Evolutionary conservation across 2,797 vertebrate species (phyloP).

Genomic region (Periparus ater): DNA sequence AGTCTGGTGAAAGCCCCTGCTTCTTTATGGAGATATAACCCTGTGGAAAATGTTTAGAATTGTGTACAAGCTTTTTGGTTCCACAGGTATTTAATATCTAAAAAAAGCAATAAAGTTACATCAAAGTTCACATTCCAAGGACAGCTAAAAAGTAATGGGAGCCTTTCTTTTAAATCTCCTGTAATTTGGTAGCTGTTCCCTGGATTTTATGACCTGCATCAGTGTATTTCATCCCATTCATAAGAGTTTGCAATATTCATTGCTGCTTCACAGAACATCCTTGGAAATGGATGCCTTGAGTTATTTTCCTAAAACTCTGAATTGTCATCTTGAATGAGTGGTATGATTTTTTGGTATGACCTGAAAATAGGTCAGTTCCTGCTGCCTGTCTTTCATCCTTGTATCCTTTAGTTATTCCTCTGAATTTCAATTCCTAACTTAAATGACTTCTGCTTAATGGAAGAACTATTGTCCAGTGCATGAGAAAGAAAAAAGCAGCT

Average conservation of each 20-base stretch:
- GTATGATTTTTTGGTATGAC: background rate
- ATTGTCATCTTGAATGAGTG: background rate
- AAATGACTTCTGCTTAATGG: background rate
- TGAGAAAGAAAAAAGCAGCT: background rate
- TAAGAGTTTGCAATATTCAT: background rate
- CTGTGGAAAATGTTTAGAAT: background rate
- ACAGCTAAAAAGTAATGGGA: background rate
- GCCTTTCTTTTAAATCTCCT: background rate
- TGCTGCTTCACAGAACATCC: background rate
- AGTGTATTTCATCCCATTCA: background rate
- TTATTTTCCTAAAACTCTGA: background rate
- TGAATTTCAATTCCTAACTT: background rate
- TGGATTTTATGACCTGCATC: background rate
- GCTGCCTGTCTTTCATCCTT: background rate
- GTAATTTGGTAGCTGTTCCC: background rate
- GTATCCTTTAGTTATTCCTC: background rate
- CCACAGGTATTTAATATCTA: background rate
- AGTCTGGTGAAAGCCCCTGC: background rate
- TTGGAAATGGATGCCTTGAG: background rate
- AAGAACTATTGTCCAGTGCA: background rate
- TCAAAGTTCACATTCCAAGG: background rate
- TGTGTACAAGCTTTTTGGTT: background rate
- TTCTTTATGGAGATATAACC: background rate
- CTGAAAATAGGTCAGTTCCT: background rate
- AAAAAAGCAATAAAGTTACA: background rate